Evolutionary conservation across 2,113 vertebrate species (phyloP).

Genomic region (Euleptes europaea): DNA sequence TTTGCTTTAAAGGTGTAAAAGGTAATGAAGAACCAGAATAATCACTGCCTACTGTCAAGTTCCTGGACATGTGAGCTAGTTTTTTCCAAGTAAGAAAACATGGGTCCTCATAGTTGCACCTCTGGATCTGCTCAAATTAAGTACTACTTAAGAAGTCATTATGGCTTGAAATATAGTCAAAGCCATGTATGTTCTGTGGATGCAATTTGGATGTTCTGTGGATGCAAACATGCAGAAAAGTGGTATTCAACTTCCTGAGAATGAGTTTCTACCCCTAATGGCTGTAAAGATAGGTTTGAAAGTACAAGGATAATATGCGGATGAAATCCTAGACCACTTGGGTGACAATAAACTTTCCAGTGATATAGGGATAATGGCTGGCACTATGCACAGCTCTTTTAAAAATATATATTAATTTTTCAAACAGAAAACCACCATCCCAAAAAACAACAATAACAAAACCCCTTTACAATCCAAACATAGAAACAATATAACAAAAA

Average conservation of each 20-base stretch:
- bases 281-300: not conserved
- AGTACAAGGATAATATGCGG: not conserved
- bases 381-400: too few relatives aligned
- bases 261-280: not conserved
- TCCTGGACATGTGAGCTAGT: not conserved
- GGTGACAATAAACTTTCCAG: too few relatives aligned
- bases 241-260: not conserved
- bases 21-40: not conserved
- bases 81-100: not conserved
- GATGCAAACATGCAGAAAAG: not conserved
- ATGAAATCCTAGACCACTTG: not conserved
- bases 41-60: not conserved
- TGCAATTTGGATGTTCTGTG: too few relatives aligned
- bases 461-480: too few relatives aligned
- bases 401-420: too few relatives aligned
- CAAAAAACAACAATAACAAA: too few relatives aligned
- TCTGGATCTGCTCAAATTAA: not conserved
- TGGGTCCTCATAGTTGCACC: not conserved
- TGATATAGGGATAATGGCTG: too few relatives aligned
- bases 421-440: too few relatives aligned
- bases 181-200: not conserved
- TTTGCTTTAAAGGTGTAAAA: not conserved
- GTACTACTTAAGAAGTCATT: not conserved
- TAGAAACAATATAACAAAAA: too few relatives aligned
- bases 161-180: not conserved